These are phyloP conservation scores for Drosophila santomea DNA, from an alignment of 1,140 invertebrate genomes.

Conservation along the genomic window DNA sequence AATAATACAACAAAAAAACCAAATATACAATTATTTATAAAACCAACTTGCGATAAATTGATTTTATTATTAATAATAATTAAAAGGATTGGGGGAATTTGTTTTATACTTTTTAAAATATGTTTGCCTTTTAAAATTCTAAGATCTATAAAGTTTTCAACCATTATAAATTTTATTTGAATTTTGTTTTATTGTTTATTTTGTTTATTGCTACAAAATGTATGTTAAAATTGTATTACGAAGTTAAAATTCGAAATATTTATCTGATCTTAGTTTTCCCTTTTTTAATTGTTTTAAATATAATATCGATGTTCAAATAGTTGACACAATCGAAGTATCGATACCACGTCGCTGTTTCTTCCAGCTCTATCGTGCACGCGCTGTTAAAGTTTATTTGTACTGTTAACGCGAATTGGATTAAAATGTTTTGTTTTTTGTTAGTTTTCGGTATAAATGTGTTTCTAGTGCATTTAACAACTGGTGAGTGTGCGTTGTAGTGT, in stretches of 20 bases:
- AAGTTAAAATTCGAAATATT: too few relatives aligned
- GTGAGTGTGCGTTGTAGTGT: slow-evolving; percentile 17
- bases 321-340: not conserved
- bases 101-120: too few relatives aligned
- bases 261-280: too few relatives aligned
- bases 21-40: slow-evolving; percentile 68
- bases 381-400: slow-evolving; percentile 1
- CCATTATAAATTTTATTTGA: too few relatives aligned
- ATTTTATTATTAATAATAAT: not conserved
- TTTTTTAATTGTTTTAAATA: not conserved
- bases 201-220: too few relatives aligned
- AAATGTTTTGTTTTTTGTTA: slow-evolving; percentile 56
- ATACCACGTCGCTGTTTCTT: not conserved
- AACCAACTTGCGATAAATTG: not conserved
- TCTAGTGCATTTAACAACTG: slow-evolving; percentile 39
- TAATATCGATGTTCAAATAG: not conserved
- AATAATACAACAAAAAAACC: slow-evolving; percentile 58
- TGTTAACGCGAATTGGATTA: slow-evolving; percentile 26
- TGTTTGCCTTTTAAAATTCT: too few relatives aligned
- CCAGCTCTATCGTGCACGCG: not conserved
- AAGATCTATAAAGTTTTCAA: too few relatives aligned
- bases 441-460: slow-evolving; percentile 42
- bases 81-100: too few relatives aligned
- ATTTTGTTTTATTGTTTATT: too few relatives aligned
- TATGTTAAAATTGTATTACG: too few relatives aligned